Conservation (phyloP, 2,888 invertebrate species). For the Artemia sp. region DNA sequence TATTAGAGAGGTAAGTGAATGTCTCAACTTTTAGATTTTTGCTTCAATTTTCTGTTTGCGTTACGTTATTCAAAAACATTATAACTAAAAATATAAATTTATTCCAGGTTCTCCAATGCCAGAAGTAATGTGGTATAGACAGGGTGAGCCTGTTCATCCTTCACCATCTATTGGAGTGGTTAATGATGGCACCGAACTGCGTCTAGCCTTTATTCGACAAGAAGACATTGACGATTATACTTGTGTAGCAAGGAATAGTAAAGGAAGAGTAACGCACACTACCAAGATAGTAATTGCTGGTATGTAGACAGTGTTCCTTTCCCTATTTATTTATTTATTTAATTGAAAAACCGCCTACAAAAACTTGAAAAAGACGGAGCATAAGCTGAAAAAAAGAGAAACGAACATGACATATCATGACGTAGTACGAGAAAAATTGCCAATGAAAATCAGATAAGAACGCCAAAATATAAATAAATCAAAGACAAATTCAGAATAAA, state of each 20-base stretch:
- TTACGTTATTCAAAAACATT: too few species aligned
- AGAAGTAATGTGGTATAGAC: slow-evolving; percentile 72
- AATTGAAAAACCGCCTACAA: neutral
- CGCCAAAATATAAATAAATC: too few species aligned
- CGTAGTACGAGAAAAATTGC: slow-evolving; percentile 12
- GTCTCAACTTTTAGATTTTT: too few species aligned
- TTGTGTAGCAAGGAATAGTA: slow-evolving; percentile 74
- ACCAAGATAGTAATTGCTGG: slow-evolving; percentile 88
- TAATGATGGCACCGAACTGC: slow-evolving; percentile 81
- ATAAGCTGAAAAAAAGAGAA: slow-evolving; percentile 17
- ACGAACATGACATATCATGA: slow-evolving; percentile 19
- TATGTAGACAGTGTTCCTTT: slow-evolving; percentile 28
- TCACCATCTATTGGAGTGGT: slow-evolving; percentile 72
- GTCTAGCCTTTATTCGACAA: slow-evolving; percentile 76
- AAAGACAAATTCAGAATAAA: too few species aligned
- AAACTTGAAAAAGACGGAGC: neutral
- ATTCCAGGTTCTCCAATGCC: slow-evolving; percentile 53
- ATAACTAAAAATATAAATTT: neutral
- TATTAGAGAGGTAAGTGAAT: too few species aligned
- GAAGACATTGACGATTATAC: slow-evolving; percentile 93
- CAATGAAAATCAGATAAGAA: too few species aligned
- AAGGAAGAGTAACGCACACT: slow-evolving; percentile 88
- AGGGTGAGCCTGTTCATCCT: slow-evolving; percentile 74
- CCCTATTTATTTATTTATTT: neutral
- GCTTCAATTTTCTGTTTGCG: too few species aligned